Evolutionary conservation across 2,888 invertebrate genomes (phyloP).

Genomic region (Troides oblongomaculatus): DNA sequence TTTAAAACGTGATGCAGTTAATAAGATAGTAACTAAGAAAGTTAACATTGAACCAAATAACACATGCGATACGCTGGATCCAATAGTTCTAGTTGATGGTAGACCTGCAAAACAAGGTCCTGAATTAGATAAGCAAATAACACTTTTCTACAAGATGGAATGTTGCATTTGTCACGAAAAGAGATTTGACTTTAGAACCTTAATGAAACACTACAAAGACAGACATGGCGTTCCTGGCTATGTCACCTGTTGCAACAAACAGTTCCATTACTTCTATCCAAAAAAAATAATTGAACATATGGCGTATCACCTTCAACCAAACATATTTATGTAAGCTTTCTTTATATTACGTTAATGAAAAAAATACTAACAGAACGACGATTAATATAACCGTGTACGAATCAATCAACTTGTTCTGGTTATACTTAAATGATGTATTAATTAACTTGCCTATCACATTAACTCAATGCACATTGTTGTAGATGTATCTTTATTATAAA

Average conservation of each 20-base stretch:
- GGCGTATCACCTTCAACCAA: conserved; percentile 71
- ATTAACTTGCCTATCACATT: neutral
- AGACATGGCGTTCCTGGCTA: conserved; percentile 74
- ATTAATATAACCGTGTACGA: neutral
- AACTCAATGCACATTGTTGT: neutral
- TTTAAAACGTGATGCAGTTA: conserved; percentile 30
- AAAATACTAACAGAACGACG: neutral
- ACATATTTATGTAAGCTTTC: conserved; percentile 69
- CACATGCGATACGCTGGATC: conserved; percentile 53
- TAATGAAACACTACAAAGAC: conserved; percentile 75
- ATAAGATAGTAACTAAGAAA: conserved; percentile 35
- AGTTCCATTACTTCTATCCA: conserved; percentile 74
- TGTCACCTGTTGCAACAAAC: conserved; percentile 71
- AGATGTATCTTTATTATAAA: neutral
- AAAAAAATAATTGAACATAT: conserved; percentile 75
- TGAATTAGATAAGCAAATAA: conserved; percentile 69
- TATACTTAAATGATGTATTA: neutral
- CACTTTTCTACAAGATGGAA: conserved; percentile 74
- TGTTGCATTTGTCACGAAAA: conserved; percentile 72
- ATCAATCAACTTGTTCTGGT: neutral
- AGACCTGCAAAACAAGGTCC: conserved; percentile 67
- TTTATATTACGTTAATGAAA: conserved; percentile 4
- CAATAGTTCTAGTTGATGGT: conserved; percentile 63
- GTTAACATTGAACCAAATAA: conserved; percentile 38
- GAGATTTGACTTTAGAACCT: conserved; percentile 67